Percentiles rank a stretch among this genome's conserved stretches.
Evolutionary conservation across 2,888 invertebrate genomes (phyloP).

Genomic region (Saturnia pavonia): DNA sequence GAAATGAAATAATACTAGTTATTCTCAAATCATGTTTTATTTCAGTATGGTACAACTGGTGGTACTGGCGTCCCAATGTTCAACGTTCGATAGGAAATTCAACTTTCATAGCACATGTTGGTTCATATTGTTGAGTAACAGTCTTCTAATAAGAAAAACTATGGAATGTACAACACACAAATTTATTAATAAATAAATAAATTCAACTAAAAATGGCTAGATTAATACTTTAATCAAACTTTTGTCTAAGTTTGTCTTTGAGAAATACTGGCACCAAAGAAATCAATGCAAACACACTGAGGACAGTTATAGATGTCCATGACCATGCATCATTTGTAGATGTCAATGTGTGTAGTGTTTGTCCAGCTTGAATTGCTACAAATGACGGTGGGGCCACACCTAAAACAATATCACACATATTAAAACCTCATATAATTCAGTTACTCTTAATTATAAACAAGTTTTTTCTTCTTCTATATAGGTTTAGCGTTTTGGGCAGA

Average conservation of each 20-base stretch:
- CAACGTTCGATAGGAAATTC: constrained; percentile 81
- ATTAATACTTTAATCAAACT: constrained; percentile 84
- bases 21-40: constrained; percentile 40
- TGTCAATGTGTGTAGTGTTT: constrained; percentile 95
- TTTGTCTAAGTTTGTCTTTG: constrained; percentile 89
- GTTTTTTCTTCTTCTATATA: no score
- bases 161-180: constrained; percentile 68
- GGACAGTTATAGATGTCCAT: constrained; percentile 90
- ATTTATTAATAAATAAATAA: constrained; percentile 53
- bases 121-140: constrained; percentile 84
- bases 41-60: constrained; percentile 92
- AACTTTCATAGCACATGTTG: constrained; percentile 85
- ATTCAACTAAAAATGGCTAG: constrained; percentile 54
- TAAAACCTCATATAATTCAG: not conserved
- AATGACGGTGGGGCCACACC: constrained; percentile 98
- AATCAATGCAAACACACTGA: constrained; percentile 89
- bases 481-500: no score
- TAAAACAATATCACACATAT: constrained; percentile 49
- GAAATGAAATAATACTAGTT: not conserved
- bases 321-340: constrained; percentile 94
- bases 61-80: constrained; percentile 89
- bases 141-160: constrained; percentile 31
- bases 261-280: constrained; percentile 94
- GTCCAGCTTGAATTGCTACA: constrained; percentile 98
- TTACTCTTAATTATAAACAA: no score